Base-by-base conservation (phyloP, 2,113 vertebrate species). In the Corvus hawaiiensis region DNA sequence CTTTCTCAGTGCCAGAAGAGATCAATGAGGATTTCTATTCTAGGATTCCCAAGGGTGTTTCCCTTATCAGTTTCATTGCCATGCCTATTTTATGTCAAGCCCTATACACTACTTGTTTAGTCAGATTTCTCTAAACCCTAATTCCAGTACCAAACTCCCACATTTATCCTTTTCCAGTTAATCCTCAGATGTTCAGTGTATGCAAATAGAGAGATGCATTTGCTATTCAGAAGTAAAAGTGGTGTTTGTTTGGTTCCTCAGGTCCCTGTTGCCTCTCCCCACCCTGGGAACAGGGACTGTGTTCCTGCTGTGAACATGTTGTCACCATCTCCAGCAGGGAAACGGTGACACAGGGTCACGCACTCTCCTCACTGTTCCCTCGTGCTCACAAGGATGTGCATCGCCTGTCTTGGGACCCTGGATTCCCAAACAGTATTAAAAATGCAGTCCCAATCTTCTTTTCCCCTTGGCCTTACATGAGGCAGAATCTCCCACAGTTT, bases 391-490 rank as follows among this genome's bases (percentile, higher is more conserved):
- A 71, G 68, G 86, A 86, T 46, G 76, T 69, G 6, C 27, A 13
- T 26, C 0, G 0, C 64, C 56, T 87, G 80, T 78, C 91, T 81
- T 59, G 74, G 94, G 93, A 90, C 68, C 52, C n/a, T 86, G 56
- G 48, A 94, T 87, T 96, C 95, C 91, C 94, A 96, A 93, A 89
- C 73, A 84, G 4, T 48, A 93, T 94, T 96, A 97, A 97, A 95
- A 93, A 95, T 94, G 89, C 73, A 94, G 30, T 67, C 89, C 43
- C 55, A 92, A 33, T 39, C 80, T 89, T 83, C 87, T 74, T 92
- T 93, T 64, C 61, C 94, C 73, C 39, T 90, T 3, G 3, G 85
- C 68, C 72, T 90, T 84, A 92, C 63, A 91, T 8, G 48, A 93
- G 86, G 75, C 76, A 93, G 76, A 84, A 68, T 48, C 13, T 89